Base-by-base conservation (phyloP, 2,113 vertebrate genomes). In the Haemorhous mexicanus region DNA sequence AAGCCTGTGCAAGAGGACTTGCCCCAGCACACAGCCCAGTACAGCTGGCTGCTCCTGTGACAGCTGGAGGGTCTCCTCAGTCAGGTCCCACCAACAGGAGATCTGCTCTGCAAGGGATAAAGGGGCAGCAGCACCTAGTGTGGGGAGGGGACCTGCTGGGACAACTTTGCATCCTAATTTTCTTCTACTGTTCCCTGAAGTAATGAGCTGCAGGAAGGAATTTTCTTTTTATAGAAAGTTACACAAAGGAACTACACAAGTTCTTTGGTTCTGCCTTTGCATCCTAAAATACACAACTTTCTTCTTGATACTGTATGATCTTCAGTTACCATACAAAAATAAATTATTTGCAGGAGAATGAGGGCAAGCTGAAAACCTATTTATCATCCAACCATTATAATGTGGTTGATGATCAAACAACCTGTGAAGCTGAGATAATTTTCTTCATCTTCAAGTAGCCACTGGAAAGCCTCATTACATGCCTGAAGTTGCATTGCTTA, bases 401-500 rank as follows among this genome's bases (percentile, higher is more conserved):
- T 87, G 77, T 59, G 72, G 89, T 84, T 96, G 95, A 94, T 97
- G 91, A 94, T 96, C 92, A 96, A 97, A 94, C 82, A 97, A 96
- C 81, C 84, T 94, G 93, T 92, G 97, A 97, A 96, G 74, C 91
- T 87, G 70, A 94, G 79, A 96, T 84, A 93, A 84, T 93, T 93
- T 73, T 90, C 85, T 94, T 96, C 96, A 90, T 90, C 85, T 95
- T 96, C 93, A 96, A 96, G 96, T 97, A 94, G 96, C 94, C 96
- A 94, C 55, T 89, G 67, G 92, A 97, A 97, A 96, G 92, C 87
- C 95, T 97, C 95, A 94, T 97, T 97, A 96, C 95, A 97, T 96
- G 96, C 96, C 96, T 97, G 95, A 97, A 97, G 96, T 95, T 97
- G 91, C 81, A 97, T 89, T 96, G 91, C 96, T 97, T 97, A 97